Conservation (phyloP, 2,888 invertebrate genomes). For the Scaptomyza reducta region DNA sequence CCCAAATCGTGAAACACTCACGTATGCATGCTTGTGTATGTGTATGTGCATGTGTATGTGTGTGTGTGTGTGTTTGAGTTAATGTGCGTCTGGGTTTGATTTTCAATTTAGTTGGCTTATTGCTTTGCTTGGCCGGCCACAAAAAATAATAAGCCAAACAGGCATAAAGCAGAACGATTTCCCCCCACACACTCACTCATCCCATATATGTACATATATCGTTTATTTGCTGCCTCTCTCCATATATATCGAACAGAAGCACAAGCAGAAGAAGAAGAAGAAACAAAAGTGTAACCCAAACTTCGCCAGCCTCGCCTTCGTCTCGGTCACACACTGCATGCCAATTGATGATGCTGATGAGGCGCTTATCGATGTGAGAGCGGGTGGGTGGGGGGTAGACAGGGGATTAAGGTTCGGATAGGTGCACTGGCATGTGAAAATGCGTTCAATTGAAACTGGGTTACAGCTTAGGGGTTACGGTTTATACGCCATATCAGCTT, state of each 20-base stretch:
- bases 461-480: constrained; percentile 67
- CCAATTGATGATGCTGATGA: constrained; percentile 39
- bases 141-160: constrained; percentile 65
- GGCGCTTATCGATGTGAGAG: not conserved
- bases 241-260: no score
- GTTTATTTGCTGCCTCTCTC: not conserved
- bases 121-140: constrained; percentile 56
- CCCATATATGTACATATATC: not conserved
- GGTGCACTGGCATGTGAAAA: constrained; percentile 78
- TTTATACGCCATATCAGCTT: constrained; percentile 62
- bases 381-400: no score
- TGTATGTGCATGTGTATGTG: not conserved
- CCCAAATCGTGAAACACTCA: constrained; percentile 47
- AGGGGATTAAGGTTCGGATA: not conserved
- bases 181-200: constrained; percentile 1
- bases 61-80: constrained; percentile 2
- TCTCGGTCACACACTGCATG: constrained; percentile 53
- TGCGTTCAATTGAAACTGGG: constrained; percentile 80
- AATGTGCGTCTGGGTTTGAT: constrained; percentile 63
- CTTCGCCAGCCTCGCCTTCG: constrained; percentile 16
- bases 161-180: constrained; percentile 54
- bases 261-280: not conserved
- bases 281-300: constrained; percentile 13
- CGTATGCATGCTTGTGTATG: not conserved
- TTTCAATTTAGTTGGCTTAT: constrained; percentile 74